These are phyloP conservation scores for Antechinus flavipes DNA, from an alignment of 2,113 vertebrate species.

Conservation along the genomic window DNA sequence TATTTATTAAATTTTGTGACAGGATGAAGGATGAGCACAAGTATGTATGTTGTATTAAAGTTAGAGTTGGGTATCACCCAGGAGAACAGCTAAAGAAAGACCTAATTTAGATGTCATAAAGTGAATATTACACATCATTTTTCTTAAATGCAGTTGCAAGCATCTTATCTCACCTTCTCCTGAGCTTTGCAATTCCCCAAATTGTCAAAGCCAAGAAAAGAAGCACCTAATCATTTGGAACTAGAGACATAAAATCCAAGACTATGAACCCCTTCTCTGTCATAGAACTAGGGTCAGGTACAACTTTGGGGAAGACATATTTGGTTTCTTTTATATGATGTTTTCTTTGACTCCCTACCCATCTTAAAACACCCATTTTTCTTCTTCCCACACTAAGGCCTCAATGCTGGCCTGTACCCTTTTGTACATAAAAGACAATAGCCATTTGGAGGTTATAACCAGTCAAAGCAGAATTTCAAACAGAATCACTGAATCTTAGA, in stretches of 20 bases:
- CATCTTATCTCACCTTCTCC: conserved; percentile 54
- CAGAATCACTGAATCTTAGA: not conserved
- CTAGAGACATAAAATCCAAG: conserved; percentile 20
- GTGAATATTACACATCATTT: conserved; percentile 69
- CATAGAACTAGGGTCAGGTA: not conserved
- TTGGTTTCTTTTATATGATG: not conserved
- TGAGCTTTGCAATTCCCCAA: conserved; percentile 57
- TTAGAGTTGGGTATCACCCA: conserved; percentile 65
- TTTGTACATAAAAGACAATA: not conserved
- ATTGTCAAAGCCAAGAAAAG: conserved; percentile 46
- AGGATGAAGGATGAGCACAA: conserved; percentile 71
- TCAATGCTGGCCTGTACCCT: not conserved
- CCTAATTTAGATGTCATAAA: conserved; percentile 73
- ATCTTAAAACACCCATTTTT: not conserved
- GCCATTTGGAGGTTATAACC: not conserved
- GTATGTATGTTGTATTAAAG: conserved; percentile 61
- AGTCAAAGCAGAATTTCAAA: not conserved
- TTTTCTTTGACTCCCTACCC: not conserved
- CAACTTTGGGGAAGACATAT: not conserved
- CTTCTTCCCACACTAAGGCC: not conserved
- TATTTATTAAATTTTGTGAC: conserved; percentile 78
- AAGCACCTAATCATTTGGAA: conserved; percentile 23
- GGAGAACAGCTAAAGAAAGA: conserved; percentile 58
- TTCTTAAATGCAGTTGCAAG: conserved; percentile 69
- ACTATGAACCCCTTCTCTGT: not conserved